Evolutionary conservation across 2,888 invertebrate genomes (phyloP).

Genomic region (Amphimallon solstitiale): DNA sequence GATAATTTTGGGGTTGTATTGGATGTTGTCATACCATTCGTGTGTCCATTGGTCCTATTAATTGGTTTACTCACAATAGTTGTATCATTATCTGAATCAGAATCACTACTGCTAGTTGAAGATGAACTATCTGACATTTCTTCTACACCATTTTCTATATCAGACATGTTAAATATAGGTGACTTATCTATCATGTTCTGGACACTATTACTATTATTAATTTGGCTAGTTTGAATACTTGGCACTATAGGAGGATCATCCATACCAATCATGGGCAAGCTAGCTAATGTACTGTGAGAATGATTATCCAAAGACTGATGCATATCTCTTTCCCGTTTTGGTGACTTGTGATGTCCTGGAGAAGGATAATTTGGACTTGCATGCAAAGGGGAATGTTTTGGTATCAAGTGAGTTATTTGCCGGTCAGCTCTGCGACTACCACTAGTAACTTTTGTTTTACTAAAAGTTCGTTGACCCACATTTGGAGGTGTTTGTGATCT

Average conservation of each 20-base stretch:
- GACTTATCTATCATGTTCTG: slow-evolving; percentile 46
- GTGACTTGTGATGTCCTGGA: slow-evolving; percentile 57
- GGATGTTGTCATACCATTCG: slow-evolving; percentile 64
- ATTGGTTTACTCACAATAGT: slow-evolving; percentile 17
- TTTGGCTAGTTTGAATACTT: slow-evolving; percentile 14
- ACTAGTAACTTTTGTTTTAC: slow-evolving; percentile 61
- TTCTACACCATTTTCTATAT: slow-evolving; percentile 52
- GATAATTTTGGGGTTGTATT: slow-evolving; percentile 57
- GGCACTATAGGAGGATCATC: slow-evolving; percentile 65
- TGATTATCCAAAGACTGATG: slow-evolving; percentile 57
- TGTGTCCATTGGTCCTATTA: slow-evolving; percentile 57
- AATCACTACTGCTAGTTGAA: slow-evolving; percentile 61
- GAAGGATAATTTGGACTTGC: slow-evolving; percentile 66
- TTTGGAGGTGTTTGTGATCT: slow-evolving; percentile 58
- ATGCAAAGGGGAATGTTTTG: slow-evolving; percentile 70
- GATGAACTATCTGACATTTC: slow-evolving; percentile 61
- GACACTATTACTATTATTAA: slow-evolving; percentile 25
- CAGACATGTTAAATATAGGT: slow-evolving; percentile 40
- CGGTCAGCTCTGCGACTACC: slow-evolving; percentile 58
- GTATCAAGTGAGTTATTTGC: slow-evolving; percentile 64
- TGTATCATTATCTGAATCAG: slow-evolving; percentile 56
- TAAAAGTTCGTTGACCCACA: slow-evolving; percentile 59
- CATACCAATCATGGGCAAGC: slow-evolving; percentile 76
- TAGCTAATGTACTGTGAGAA: slow-evolving; percentile 76
- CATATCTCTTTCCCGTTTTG: slow-evolving; percentile 57